phyloP scores from a whole-genome alignment of 1,140 invertebrate species.

The Delia radicum region DNA sequence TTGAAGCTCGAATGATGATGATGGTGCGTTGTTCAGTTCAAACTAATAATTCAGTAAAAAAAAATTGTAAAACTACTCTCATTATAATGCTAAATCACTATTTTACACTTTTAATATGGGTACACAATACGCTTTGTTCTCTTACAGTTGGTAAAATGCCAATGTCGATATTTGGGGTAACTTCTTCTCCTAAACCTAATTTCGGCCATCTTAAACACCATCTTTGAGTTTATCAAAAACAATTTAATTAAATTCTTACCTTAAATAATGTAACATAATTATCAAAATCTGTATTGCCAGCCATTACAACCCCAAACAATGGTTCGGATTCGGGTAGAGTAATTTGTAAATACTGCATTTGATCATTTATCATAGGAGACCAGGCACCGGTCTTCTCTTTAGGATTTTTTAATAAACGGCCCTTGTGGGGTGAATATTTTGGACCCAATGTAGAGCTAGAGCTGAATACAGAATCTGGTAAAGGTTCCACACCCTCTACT shows the following conservation, averaged over 20 bases:
- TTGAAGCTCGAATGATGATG: no score
- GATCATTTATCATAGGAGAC: constrained; percentile 62
- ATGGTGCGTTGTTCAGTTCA: no score
- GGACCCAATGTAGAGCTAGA: constrained; percentile 61
- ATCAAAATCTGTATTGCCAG: constrained; percentile 66
- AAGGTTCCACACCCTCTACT: constrained; percentile 58
- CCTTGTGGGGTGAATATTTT: constrained; percentile 59
- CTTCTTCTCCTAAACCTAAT: no score
- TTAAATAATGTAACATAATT: constrained; percentile 76
- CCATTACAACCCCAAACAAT: constrained; percentile 71
- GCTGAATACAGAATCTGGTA: constrained; percentile 61
- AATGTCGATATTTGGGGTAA: no score
- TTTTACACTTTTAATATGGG: no score
- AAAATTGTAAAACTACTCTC: no score
- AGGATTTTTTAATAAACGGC: constrained; percentile 56
- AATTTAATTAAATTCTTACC: constrained; percentile 37
- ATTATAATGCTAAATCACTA: no score
- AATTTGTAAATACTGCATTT: constrained; percentile 71
- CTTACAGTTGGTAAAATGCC: no score
- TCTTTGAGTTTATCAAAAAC: no score
- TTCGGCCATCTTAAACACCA: no score
- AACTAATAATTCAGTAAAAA: no score
- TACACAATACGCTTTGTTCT: no score
- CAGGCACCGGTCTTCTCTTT: constrained; percentile 60
- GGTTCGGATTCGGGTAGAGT: constrained; percentile 64